Conservation (phyloP, 2,113 vertebrate genomes). For the Fulica atra region DNA sequence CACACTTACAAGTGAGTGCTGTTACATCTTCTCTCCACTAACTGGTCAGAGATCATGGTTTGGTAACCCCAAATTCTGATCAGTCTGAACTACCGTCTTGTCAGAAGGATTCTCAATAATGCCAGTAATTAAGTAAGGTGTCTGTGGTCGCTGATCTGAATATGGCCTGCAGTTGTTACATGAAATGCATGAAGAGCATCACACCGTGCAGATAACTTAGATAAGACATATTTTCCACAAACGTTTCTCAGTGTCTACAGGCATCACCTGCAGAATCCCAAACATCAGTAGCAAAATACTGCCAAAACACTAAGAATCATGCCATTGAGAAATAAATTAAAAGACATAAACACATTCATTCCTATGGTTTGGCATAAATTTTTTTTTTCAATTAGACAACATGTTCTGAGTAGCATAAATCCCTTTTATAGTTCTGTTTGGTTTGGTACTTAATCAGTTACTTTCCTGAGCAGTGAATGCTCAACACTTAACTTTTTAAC, state of each 20-base stretch:
- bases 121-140: background rate
- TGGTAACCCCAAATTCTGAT: background rate
- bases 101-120: background rate
- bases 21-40: background rate
- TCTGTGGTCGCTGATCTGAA: background rate
- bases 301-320: background rate
- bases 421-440: constrained; percentile 35
- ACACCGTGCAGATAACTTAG: background rate
- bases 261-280: background rate
- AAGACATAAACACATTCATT: constrained; percentile 1
- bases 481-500: constrained; percentile 64
- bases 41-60: background rate
- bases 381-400: constrained; percentile 44
- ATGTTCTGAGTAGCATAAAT: constrained; percentile 58
- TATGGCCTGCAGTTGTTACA: background rate
- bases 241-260: background rate
- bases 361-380: background rate
- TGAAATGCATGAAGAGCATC: background rate
- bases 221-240: background rate
- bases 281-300: background rate
- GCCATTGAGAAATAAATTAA: constrained; percentile 30
- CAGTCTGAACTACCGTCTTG: background rate
- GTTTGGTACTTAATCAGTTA: constrained; percentile 56
- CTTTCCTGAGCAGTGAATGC: constrained; percentile 2
- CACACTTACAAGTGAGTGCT: background rate